phyloP scores from a whole-genome alignment of 2,888 invertebrate genomes.

The Megastigmus dorsalis region DNA sequence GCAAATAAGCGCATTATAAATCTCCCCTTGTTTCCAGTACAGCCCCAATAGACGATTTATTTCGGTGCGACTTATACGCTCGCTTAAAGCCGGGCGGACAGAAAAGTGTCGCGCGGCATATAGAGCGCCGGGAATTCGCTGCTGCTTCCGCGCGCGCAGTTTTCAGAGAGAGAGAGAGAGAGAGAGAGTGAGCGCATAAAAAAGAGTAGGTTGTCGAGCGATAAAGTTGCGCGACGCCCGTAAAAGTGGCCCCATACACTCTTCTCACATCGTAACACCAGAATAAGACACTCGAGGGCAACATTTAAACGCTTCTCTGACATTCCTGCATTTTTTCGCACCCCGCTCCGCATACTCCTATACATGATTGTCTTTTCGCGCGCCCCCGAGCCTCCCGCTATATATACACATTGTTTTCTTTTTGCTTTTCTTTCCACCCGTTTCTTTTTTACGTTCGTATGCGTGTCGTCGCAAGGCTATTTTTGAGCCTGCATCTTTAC shows the following conservation, averaged over 20 bases:
- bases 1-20: too few relatives aligned
- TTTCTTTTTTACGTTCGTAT: too few relatives aligned
- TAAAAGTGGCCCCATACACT: not conserved
- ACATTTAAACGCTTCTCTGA: slow-evolving; percentile 25
- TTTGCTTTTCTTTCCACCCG: too few relatives aligned
- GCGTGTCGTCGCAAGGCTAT: too few relatives aligned
- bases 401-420: too few relatives aligned
- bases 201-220: not conserved
- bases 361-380: slow-evolving; percentile 7
- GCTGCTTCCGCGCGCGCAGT: too few relatives aligned
- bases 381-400: too few relatives aligned
- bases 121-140: too few relatives aligned
- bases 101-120: not conserved
- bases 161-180: not conserved
- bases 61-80: too few relatives aligned
- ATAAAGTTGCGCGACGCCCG: slow-evolving; percentile 19
- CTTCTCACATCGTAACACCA: not conserved
- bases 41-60: slow-evolving; percentile 15
- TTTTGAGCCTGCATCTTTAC: too few relatives aligned
- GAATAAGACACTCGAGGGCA: slow-evolving; percentile 31
- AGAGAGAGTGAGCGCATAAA: not conserved
- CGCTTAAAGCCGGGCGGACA: not conserved
- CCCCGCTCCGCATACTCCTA: not conserved
- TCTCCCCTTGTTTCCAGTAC: too few relatives aligned
- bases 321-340: not conserved